phyloP scores from a whole-genome alignment of 2,797 vertebrate species.

The Crenuchus spilurus region DNA sequence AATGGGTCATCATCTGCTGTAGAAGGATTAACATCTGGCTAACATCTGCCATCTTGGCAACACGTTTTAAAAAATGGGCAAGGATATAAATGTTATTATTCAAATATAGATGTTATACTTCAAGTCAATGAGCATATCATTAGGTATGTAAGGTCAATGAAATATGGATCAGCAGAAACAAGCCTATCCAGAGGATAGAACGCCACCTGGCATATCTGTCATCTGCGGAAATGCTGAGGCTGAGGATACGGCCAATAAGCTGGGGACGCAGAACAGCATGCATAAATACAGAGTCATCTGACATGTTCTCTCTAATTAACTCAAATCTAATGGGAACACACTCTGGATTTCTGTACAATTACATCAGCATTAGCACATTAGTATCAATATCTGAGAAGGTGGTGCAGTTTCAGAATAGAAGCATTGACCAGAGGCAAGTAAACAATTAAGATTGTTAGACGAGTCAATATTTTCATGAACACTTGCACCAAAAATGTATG shows the following conservation, averaged over 20 bases:
- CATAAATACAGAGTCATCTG: constrained; percentile 33
- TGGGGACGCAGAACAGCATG: constrained; percentile 13
- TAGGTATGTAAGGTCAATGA: constrained; percentile 40
- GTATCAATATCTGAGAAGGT: not conserved
- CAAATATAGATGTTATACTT: constrained; percentile 24
- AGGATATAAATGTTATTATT: constrained; percentile 29
- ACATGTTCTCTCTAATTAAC: constrained; percentile 30
- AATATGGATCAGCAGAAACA: constrained; percentile 51
- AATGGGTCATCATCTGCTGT: constrained; percentile 3
- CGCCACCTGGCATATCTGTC: constrained; percentile 43
- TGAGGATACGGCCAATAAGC: constrained; percentile 34
- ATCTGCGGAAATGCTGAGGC: constrained; percentile 39
- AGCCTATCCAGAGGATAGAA: constrained; percentile 28
- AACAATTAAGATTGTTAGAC: not conserved
- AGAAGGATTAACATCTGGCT: constrained; percentile 3
- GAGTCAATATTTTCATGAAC: not conserved
- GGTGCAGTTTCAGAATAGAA: not conserved
- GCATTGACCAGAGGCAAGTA: not conserved
- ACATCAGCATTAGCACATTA: constrained; percentile 13
- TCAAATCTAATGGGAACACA: constrained; percentile 5
- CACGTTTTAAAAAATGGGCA: not conserved
- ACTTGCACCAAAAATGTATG: too few relatives aligned
- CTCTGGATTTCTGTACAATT: not conserved
- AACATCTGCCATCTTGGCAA: constrained; percentile 20
- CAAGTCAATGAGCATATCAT: constrained; percentile 32